Percentiles rank a stretch among this genome's conserved stretches.
These are phyloP conservation scores for Drosophila sordidapex DNA, from an alignment of 2,888 invertebrate genomes.

Conservation along the genomic window DNA sequence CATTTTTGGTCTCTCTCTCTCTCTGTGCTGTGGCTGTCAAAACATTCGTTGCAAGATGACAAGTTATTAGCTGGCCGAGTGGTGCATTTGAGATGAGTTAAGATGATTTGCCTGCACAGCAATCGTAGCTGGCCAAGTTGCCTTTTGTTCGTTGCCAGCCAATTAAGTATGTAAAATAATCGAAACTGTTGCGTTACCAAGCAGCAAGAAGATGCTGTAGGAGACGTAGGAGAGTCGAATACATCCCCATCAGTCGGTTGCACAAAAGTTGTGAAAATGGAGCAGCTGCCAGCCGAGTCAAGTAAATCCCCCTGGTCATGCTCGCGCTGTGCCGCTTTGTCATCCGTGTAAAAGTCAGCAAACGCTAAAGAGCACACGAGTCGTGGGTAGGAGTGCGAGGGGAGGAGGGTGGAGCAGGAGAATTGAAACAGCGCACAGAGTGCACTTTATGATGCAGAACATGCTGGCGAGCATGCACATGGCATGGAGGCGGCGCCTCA, in stretches of 20 bases:
- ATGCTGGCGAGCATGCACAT: constrained; percentile 34
- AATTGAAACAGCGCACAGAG: constrained; percentile 20
- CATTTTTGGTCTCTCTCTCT: constrained; percentile 29
- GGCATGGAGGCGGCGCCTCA: constrained; percentile 32
- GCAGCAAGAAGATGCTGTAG: neutral
- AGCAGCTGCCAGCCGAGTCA: constrained; percentile 50
- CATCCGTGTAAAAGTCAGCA: constrained; percentile 69
- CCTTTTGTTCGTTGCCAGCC: constrained; percentile 27
- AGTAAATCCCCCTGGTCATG: constrained; percentile 30
- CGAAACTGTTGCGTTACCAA: constrained; percentile 12
- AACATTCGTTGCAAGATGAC: constrained; percentile 58
- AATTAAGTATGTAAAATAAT: constrained; percentile 54
- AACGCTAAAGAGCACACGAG: constrained; percentile 74
- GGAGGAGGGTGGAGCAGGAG: neutral
- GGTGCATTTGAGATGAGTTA: constrained; percentile 19
- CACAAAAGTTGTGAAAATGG: constrained; percentile 51
- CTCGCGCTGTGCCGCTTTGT: constrained; percentile 20
- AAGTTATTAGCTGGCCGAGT: constrained; percentile 63
- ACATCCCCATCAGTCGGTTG: constrained; percentile 31
- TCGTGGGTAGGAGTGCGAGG: neutral
- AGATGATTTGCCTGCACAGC: constrained; percentile 1
- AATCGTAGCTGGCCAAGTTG: constrained; percentile 13
- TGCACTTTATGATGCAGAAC: constrained; percentile 62
- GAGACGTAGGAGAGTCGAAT: neutral
- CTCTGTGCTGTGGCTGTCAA: constrained; percentile 30